Conservation (phyloP, 2,888 invertebrate species). For the Neocrepidodera transversa region DNA sequence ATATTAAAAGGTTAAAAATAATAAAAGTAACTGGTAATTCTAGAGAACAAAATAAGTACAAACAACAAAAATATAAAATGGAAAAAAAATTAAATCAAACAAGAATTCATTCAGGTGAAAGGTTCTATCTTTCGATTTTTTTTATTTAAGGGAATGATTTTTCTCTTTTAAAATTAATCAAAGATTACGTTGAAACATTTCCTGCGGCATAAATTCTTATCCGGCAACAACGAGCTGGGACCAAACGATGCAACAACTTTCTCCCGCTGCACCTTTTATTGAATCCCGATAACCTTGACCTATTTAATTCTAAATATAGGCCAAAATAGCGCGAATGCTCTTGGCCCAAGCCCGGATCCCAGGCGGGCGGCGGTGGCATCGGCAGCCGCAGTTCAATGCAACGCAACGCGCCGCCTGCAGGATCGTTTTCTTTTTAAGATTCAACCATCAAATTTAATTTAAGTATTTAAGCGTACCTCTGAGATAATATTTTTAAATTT, state of each 20-base stretch:
- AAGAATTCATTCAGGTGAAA: too few relatives aligned
- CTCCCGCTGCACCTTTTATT: slow-evolving; percentile 25
- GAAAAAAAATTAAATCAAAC: too few relatives aligned
- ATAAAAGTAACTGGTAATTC: too few relatives aligned
- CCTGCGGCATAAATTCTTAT: neutral
- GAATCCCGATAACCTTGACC: slow-evolving; percentile 26
- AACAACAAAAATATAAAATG: too few relatives aligned
- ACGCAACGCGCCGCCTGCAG: too few relatives aligned
- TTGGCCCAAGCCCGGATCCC: slow-evolving; percentile 21
- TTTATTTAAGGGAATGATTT: too few relatives aligned
- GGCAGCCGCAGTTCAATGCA: slow-evolving; percentile 1
- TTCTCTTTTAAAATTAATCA: too few relatives aligned
- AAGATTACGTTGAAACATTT: too few relatives aligned
- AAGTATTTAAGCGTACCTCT: too few relatives aligned
- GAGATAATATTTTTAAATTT: neutral
- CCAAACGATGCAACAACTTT: slow-evolving; percentile 19
- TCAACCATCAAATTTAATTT: slow-evolving; percentile 9
- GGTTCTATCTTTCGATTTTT: too few relatives aligned
- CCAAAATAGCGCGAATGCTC: slow-evolving; percentile 22
- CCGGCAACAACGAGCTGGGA: slow-evolving; percentile 8
- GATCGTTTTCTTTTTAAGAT: neutral
- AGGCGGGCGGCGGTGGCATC: slow-evolving; percentile 5
- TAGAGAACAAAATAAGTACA: too few relatives aligned
- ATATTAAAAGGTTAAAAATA: too few relatives aligned
- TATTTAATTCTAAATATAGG: slow-evolving; percentile 23